These are phyloP conservation scores for Troilus luridus DNA, from an alignment of 2,888 invertebrate species.

Conservation along the genomic window DNA sequence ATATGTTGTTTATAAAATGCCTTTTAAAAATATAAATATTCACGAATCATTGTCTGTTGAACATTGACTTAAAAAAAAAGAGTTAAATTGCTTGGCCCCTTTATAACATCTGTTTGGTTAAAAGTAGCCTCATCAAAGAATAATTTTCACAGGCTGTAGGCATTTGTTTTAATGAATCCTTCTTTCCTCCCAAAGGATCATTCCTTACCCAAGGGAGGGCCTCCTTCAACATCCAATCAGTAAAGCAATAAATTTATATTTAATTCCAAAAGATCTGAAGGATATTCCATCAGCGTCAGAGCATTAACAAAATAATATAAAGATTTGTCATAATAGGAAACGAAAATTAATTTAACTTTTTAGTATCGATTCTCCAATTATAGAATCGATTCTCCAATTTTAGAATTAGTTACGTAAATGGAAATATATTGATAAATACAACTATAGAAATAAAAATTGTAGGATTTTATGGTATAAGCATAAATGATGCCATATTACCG, in stretches of 20 bases:
- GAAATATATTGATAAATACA: too few species aligned
- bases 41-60: background rate
- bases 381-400: background rate
- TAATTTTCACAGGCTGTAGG: background rate
- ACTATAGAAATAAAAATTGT: too few species aligned
- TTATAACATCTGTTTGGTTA: conserved; percentile 29
- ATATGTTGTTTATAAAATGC: too few species aligned
- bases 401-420: background rate
- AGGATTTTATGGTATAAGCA: too few species aligned
- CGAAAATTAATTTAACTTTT: background rate
- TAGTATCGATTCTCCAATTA: background rate
- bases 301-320: background rate
- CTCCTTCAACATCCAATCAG: conserved; percentile 6
- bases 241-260: conserved; percentile 16
- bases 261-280: background rate
- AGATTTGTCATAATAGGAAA: background rate
- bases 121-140: conserved; percentile 21
- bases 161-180: conserved; percentile 20
- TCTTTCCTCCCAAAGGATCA: background rate
- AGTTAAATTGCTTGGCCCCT: background rate
- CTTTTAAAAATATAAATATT: background rate
- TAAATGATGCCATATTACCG: too few species aligned
- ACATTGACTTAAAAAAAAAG: background rate
- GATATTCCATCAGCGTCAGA: background rate
- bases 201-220: background rate